A percentile compares a stretch with the other conserved stretches of the same genome.
These are phyloP conservation scores for Myrmophylax atrothorax DNA, from an alignment of 2,113 vertebrate species.

Conservation along the genomic window DNA sequence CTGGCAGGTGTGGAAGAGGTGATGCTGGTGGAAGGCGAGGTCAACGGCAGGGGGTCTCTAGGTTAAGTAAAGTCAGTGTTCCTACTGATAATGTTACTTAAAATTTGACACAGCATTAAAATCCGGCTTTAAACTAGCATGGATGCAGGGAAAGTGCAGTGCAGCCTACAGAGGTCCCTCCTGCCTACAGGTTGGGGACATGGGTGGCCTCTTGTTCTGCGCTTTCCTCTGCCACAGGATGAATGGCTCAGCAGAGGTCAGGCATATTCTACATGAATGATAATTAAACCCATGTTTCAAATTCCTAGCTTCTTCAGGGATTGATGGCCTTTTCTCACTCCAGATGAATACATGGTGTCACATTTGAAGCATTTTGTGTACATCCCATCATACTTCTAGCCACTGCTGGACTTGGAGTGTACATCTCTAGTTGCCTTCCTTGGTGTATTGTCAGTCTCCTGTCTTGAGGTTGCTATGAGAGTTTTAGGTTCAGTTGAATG, in stretches of 20 bases:
- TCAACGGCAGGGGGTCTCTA: not conserved
- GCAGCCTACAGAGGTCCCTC: too few relatives aligned
- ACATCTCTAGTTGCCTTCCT: not conserved
- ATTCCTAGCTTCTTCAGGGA: not conserved
- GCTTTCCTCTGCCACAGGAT: not conserved
- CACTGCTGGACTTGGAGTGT: not conserved
- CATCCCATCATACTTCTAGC: not conserved
- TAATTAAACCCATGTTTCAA: not conserved
- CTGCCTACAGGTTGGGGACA: not conserved
- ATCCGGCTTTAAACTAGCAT: not conserved
- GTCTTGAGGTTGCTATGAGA: not conserved
- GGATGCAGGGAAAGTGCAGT: rapidly evolving
- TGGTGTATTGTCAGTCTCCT: not conserved
- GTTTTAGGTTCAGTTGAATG: not conserved
- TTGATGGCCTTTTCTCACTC: not conserved
- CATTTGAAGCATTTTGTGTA: not conserved
- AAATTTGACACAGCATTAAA: not conserved
- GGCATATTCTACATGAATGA: rapidly evolving
- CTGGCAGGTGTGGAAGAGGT: not conserved
- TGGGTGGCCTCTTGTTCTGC: rapidly evolving
- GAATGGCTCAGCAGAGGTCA: not conserved
- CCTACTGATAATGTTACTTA: rapidly evolving
- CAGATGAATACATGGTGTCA: not conserved
- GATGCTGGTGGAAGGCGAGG: not conserved
- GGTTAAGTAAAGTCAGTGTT: not conserved